Base-by-base conservation (phyloP, 2,888 invertebrate species). In the Tetranychus piercei region DNA sequence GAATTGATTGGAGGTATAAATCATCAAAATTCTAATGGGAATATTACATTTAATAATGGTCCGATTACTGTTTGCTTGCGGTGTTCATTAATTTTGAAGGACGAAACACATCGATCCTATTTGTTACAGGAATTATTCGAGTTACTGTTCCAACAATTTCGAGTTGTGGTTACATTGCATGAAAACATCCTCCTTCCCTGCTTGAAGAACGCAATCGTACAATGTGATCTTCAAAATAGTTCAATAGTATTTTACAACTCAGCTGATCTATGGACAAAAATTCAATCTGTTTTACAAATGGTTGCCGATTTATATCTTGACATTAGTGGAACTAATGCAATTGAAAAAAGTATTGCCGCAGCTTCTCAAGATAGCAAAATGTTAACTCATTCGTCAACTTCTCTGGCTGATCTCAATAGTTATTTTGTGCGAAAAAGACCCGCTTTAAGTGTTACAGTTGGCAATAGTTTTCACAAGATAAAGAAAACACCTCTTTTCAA, bases 231-330 rank as follows among this genome's bases (percentile, higher is more conserved):
- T 1, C 20, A 15, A 8, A 70, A 67, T 71, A 15, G 71, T 7
- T 23, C 22, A 11, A 75, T 75, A 72, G 83, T 84, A 74, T 81
- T 88, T 71, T 90, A 90, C 81, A 87, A 87, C 80, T 86, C 89
- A 81, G 86, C 88, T 66, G 90, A 92, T 81, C 92, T 91, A 78
- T 94, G 94, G 94, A 88, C 88, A 69, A 90, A 91, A 80, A 90
- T 92, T 65, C 94, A 94, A 82, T 88, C 89, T 81, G 91, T 92
- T 9, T 23, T 76, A 5, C 74, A 75, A 20, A 73, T 71, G 44
- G 73, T 76, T 34, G 34, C 70, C 15, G 76, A 76, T 66, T 73
- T 72, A 22, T 75, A 75, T 74, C 44, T 76, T 34, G 76, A 76
- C 43, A 70, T 72, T 6, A 73, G 71, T 71, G 74, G 74, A 9